Evolutionary conservation across 2,888 invertebrate species (phyloP), one percentile per base, ranked within the genome.

Genomic region (Griposia aprilina): DNA sequence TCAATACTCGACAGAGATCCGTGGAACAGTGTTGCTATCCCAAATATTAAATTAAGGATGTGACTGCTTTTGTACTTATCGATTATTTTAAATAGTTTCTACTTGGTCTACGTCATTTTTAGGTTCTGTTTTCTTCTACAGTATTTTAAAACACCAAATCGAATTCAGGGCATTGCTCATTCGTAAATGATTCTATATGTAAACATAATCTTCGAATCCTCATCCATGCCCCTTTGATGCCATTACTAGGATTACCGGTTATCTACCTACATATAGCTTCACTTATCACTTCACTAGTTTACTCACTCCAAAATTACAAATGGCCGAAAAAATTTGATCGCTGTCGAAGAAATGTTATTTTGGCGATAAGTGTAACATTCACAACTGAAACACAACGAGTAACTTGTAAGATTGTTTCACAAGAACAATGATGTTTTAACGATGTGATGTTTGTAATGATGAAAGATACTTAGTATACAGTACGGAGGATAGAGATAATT

Each of bases 1-100:
- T 95, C 95, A 95, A 95, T 95, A 95, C 92, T 67, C 62, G 45
- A 62, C 41, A 60, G 20, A 70, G 66, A 76, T 69, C 66, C 23
- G 52, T 45, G 67, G n/a, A 57, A 50, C n/a, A 59, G 62, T 69
- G 78, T 69, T 83, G 60, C 78, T 57, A 74, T 20, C n/a, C 26
- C 6, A 52, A 59, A 81, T 66, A 45, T 17, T n/a, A 69, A 57
- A 50, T 15, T 60, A 72, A 48, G 73, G 66, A 60, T 67, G 80
- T 0, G n/a, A 65, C 13, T 23, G 50, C 10, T 26, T 50, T 15
- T 20, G 2, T 20, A 2, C 15, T 17, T 60, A 66, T 52, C 5
- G 50, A n/a, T 52, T 70, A 48, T 55, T 52, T 17, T 6, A 4
- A 0, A 15, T 20, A n/a, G 23, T 68, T 52, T n/a, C 68, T 36